Evolutionary conservation across 2,797 vertebrate species (phyloP).

Genomic region (Periparus ater): DNA sequence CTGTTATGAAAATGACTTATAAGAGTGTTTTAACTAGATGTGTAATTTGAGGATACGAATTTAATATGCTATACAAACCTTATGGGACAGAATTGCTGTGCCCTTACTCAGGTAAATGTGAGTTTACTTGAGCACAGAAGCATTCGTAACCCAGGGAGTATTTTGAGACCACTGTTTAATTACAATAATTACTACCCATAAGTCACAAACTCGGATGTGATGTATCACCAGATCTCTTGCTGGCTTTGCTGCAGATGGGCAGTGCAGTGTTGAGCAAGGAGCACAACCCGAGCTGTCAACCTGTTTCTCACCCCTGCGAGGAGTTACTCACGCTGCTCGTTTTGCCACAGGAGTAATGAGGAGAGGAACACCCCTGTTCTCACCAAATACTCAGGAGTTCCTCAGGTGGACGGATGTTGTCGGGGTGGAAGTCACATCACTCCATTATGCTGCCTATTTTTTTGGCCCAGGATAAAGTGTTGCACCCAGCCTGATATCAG

Average conservation of each 20-base stretch:
- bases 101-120: neutral
- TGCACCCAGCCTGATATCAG: neutral
- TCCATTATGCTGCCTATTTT: neutral
- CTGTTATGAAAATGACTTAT: slow-evolving; percentile 15
- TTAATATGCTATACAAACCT: neutral
- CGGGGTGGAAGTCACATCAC: neutral
- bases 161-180: slow-evolving; percentile 42
- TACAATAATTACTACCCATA: neutral
- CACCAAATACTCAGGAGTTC: neutral
- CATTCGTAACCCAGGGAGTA: neutral
- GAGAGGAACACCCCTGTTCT: neutral
- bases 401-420: neutral
- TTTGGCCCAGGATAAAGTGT: neutral
- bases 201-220: neutral
- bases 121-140: neutral
- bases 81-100: neutral
- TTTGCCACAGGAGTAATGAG: neutral
- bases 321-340: neutral
- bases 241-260: neutral
- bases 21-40: neutral
- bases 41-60: neutral
- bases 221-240: neutral
- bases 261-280: neutral
- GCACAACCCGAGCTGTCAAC: rapidly evolving
- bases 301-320: neutral